phyloP scores from a whole-genome alignment of 2,888 invertebrate species.

The Calameuta filiformis region DNA sequence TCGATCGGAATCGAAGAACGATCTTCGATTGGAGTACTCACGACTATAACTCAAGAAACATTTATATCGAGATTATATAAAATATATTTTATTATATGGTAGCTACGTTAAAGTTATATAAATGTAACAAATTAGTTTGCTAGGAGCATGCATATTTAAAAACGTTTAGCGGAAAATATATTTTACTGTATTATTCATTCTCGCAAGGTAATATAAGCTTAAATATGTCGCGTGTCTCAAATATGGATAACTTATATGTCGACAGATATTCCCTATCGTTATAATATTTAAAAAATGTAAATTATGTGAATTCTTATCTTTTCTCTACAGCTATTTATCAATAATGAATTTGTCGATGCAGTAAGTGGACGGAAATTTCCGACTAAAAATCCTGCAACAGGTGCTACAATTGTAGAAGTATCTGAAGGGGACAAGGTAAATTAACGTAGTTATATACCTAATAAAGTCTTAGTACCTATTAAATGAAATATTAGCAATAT shows the following conservation, averaged over 20 bases:
- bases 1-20: neutral
- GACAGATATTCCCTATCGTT: too few species aligned
- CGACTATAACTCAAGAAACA: neutral
- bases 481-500: neutral
- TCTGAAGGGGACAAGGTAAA: constrained; percentile 87
- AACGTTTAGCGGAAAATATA: neutral
- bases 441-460: neutral
- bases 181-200: neutral
- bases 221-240: neutral
- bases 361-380: constrained; percentile 87
- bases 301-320: neutral
- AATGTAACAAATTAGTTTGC: neutral
- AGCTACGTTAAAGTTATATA: neutral
- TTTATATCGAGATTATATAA: neutral
- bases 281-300: too few species aligned
- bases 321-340: constrained; percentile 79
- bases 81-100: neutral
- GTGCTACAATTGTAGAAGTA: constrained; percentile 78
- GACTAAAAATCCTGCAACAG: constrained; percentile 86
- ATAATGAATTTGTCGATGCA: constrained; percentile 85
- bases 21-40: neutral
- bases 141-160: neutral
- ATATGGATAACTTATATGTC: neutral
- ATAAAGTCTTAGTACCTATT: neutral
- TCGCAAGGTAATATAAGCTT: neutral